A percentile compares a stretch with the other conserved stretches of the same genome.
These are phyloP conservation scores for Oreochromis niloticus DNA, from an alignment of 2,113 vertebrate genomes.

Conservation along the genomic window DNA sequence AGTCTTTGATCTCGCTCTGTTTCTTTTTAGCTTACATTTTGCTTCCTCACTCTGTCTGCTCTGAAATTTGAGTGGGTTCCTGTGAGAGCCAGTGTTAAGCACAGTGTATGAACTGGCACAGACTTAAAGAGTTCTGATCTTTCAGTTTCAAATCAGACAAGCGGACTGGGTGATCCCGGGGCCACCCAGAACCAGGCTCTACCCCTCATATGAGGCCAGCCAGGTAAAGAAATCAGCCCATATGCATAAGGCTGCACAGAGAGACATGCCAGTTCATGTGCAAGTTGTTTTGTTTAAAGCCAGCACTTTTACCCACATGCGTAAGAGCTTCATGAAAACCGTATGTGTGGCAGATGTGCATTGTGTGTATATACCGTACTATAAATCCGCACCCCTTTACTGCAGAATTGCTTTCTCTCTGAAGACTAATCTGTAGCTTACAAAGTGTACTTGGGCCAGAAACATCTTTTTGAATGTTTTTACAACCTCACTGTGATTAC, in stretches of 20 bases:
- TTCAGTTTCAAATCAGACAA: slow-evolving; percentile 20
- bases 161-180: slow-evolving; percentile 38
- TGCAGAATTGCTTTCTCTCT: slow-evolving; percentile 48
- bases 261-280: slow-evolving; percentile 7
- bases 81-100: slow-evolving; percentile 40
- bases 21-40: not conserved
- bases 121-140: slow-evolving; percentile 33
- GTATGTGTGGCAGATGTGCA: slow-evolving; percentile 45
- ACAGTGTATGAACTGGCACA: slow-evolving; percentile 56
- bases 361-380: slow-evolving; percentile 25
- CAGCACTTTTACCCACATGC: not conserved
- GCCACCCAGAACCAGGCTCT: slow-evolving; percentile 59
- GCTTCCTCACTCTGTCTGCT: slow-evolving; percentile 6
- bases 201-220: slow-evolving; percentile 11
- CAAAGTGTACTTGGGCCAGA: slow-evolving; percentile 16
- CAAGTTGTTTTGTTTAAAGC: slow-evolving; percentile 20
- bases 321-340: slow-evolving; percentile 53
- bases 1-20: slow-evolving; percentile 17
- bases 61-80: slow-evolving; percentile 43
- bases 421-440: slow-evolving; percentile 61
- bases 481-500: not conserved
- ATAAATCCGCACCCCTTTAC: slow-evolving; percentile 47
- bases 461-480: slow-evolving; percentile 51
- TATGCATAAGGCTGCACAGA: not conserved
- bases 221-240: slow-evolving; percentile 32